Conservation (phyloP, 2,113 vertebrate species). For the Antennarius striatus region DNA sequence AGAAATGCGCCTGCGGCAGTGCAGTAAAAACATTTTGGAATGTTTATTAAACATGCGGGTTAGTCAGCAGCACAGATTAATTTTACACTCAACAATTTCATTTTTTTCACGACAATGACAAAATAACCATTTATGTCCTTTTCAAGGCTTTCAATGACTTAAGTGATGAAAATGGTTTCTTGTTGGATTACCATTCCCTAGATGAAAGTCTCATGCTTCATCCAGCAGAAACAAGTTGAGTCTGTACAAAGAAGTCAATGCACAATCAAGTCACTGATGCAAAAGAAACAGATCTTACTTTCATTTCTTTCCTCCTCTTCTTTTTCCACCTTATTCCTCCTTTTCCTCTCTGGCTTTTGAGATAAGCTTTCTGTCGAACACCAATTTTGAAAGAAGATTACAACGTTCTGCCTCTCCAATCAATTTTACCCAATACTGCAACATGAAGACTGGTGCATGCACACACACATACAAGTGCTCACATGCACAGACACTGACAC, state of each 20-base stretch:
- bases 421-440: constrained; percentile 59
- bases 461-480: constrained; percentile 3
- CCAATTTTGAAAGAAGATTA: constrained; percentile 71
- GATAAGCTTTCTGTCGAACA: constrained; percentile 71
- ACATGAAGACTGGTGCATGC: constrained; percentile 43
- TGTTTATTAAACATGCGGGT: neutral
- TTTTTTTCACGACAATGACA: neutral
- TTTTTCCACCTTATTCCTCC: constrained; percentile 6
- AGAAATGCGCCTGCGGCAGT: neutral
- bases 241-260: constrained; percentile 46
- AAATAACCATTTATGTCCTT: neutral
- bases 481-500: constrained; percentile 12
- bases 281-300: constrained; percentile 42
- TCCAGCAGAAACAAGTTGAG: constrained; percentile 33
- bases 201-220: constrained; percentile 25
- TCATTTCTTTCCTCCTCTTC: constrained; percentile 32
- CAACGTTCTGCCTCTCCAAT: constrained; percentile 62
- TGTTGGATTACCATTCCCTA: constrained; percentile 19
- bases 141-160: neutral
- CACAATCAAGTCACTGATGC: constrained; percentile 41
- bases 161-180: constrained; percentile 14
- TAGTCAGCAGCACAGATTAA: neutral
- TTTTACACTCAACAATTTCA: neutral
- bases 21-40: neutral
- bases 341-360: constrained; percentile 44